Percentiles rank a stretch among this genome's conserved stretches.
phyloP scores from a whole-genome alignment of 2,113 vertebrate genomes.

The Accipiter virgatus region DNA sequence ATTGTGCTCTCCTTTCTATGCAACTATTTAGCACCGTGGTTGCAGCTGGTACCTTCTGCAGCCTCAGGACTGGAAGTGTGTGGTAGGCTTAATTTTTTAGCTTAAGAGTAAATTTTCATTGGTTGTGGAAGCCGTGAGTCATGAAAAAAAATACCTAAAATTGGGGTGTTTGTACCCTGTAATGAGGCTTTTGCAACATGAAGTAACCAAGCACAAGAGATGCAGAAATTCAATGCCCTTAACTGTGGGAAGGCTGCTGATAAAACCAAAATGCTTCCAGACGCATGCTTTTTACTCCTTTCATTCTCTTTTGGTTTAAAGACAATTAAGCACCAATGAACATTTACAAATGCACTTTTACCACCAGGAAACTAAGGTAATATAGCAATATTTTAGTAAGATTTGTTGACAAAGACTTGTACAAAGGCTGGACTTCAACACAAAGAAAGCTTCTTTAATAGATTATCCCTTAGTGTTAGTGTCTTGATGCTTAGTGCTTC shows the following conservation, averaged over 20 bases:
- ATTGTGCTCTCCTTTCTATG: conserved; percentile 4
- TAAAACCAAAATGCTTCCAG: not conserved
- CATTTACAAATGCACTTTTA: not conserved
- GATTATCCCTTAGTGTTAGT: conserved; percentile 13
- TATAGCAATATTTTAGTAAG: not conserved
- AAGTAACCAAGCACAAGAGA: not conserved
- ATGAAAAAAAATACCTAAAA: not conserved
- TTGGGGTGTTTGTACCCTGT: not conserved
- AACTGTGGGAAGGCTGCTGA: not conserved
- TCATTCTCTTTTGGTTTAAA: not conserved
- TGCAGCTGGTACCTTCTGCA: not conserved
- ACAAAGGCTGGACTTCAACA: not conserved
- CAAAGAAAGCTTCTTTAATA: conserved; percentile 39
- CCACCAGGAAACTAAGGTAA: not conserved
- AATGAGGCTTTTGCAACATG: not conserved
- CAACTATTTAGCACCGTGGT: not conserved
- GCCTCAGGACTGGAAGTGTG: not conserved
- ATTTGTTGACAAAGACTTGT: not conserved
- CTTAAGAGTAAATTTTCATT: not conserved
- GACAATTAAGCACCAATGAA: not conserved
- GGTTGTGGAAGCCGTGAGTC: not conserved
- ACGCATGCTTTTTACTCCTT: not conserved
- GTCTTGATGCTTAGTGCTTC: conserved; percentile 34
- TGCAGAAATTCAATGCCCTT: not conserved
- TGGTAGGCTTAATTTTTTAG: not conserved